Percentiles rank a stretch among this genome's conserved stretches.
Conservation (phyloP, 2,113 vertebrate species). For the Rhodinocichla rosea region DNA sequence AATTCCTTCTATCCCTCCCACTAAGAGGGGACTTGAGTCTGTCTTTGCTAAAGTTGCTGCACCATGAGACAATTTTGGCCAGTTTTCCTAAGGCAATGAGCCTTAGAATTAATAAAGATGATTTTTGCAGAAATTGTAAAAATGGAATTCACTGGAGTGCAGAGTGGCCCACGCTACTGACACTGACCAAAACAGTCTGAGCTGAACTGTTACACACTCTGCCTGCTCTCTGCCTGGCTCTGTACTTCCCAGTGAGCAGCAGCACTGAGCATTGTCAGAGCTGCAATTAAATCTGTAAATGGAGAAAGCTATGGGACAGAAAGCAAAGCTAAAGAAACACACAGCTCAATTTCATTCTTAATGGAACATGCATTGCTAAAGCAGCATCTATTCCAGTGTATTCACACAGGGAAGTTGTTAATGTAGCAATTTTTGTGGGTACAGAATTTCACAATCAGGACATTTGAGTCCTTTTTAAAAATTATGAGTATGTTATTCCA, state of each 20-base stretch:
- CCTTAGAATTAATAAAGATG: not conserved
- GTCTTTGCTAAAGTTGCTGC: not conserved
- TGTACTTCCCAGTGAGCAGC: not conserved
- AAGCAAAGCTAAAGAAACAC: not conserved
- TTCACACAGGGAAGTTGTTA: not conserved
- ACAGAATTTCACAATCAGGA: not conserved
- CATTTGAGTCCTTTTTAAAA: not conserved
- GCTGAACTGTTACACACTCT: accelerated
- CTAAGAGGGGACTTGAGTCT: not conserved
- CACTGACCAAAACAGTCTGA: not conserved
- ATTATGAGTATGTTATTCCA: not conserved
- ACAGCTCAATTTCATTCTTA: not conserved
- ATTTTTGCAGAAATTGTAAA: not conserved
- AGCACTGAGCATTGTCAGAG: not conserved
- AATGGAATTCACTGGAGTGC: not conserved
- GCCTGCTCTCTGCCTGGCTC: not conserved
- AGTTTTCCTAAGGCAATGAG: not conserved
- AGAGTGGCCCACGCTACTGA: not conserved
- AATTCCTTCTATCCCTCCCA: not conserved
- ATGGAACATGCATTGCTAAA: not conserved
- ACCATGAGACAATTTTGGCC: not conserved
- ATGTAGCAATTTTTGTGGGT: not conserved
- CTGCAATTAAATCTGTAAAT: not conserved
- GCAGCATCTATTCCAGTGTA: not conserved
- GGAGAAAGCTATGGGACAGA: not conserved